Conservation (phyloP, 2,888 invertebrate species). For the Drepana falcataria region DNA sequence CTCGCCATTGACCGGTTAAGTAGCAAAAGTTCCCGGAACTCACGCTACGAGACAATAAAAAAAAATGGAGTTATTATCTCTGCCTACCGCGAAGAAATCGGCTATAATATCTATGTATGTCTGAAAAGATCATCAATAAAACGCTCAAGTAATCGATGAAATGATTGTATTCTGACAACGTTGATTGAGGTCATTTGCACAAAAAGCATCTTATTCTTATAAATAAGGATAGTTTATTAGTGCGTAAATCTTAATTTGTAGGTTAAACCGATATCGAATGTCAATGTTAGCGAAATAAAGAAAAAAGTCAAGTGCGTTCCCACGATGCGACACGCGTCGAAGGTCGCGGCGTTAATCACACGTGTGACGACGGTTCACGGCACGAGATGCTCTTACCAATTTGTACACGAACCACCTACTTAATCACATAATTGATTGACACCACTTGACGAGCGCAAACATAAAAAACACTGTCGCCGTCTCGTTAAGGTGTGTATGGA, state of each 20-base stretch:
- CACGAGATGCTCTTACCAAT: constrained; percentile 40
- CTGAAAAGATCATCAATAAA: too few species aligned
- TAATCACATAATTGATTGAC: constrained; percentile 55
- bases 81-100: too few species aligned
- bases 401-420: constrained; percentile 44
- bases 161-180: neutral
- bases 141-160: neutral
- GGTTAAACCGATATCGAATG: constrained; percentile 25
- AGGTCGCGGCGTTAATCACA: constrained; percentile 44
- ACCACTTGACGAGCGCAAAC: constrained; percentile 36
- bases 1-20: too few species aligned
- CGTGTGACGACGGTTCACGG: constrained; percentile 7
- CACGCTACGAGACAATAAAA: too few species aligned
- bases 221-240: neutral
- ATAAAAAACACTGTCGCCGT: constrained; percentile 29
- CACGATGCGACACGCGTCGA: constrained; percentile 39
- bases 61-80: too few species aligned
- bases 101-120: too few species aligned
- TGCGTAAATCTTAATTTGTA: neutral
- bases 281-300: constrained; percentile 37
- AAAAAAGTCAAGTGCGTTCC: constrained; percentile 52
- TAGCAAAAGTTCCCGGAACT: too few species aligned
- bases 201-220: neutral
- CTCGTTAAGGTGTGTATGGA: constrained; percentile 3
- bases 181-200: neutral